Percentiles rank a stretch among this genome's conserved stretches.
Conservation (phyloP, 2,888 invertebrate genomes). For the Patella ulyssiponensis region DNA sequence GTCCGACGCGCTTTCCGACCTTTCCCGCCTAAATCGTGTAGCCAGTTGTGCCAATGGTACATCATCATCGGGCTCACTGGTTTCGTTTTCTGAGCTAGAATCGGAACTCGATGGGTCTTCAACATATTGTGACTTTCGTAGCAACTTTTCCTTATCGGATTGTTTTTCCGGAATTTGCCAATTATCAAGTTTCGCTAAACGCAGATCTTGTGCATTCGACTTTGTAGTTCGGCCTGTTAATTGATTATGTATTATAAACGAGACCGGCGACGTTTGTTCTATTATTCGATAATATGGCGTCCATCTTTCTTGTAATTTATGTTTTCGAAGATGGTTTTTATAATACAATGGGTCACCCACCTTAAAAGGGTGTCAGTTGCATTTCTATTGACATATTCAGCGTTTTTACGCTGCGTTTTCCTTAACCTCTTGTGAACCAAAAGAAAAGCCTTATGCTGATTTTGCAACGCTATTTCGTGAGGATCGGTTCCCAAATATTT, state of each 20-base stretch:
- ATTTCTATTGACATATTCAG: no score
- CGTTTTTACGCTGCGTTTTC: no score
- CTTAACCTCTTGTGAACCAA: constrained; percentile 15
- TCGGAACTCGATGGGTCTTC: constrained; percentile 23
- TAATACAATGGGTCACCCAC: constrained; percentile 40
- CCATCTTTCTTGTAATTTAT: constrained; percentile 39
- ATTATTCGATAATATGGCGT: constrained; percentile 37
- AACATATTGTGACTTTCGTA: no score
- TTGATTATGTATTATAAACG: constrained; percentile 23
- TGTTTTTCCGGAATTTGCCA: constrained; percentile 26
- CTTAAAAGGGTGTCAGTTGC: constrained; percentile 16
- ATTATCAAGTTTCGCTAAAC: constrained; percentile 21
- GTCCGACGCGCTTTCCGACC: no score
- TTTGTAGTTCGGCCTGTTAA: constrained; percentile 12
- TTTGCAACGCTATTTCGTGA: constrained; percentile 34
- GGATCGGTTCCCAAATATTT: no score
- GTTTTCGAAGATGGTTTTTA: constrained; percentile 27
- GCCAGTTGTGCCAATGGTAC: background rate
- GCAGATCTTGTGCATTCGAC: constrained; percentile 22
- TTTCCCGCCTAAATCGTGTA: no score
- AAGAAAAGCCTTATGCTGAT: constrained; percentile 36
- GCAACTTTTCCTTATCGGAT: background rate
- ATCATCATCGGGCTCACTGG: background rate
- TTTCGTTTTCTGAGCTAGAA: background rate
- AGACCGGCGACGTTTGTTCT: constrained; percentile 30